A percentile compares a stretch with the other conserved stretches of the same genome.
These are phyloP conservation scores for Myotis brandtii DNA, from an alignment of 2,113 vertebrate genomes.

Conservation along the genomic window DNA sequence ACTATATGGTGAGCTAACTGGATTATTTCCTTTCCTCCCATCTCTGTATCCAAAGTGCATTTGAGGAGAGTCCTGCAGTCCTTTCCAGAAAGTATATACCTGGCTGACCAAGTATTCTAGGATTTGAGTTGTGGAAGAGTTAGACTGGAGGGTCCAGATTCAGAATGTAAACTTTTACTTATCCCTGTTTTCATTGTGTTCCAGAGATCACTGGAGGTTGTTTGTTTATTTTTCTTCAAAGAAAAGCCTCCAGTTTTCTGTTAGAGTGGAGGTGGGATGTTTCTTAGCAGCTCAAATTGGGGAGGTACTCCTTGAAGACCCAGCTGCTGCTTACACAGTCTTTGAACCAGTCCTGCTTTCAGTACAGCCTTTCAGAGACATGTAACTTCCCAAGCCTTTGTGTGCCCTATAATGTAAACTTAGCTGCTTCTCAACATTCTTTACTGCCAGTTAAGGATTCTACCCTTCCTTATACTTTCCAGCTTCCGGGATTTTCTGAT, in stretches of 20 bases:
- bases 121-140: slow-evolving; percentile 25
- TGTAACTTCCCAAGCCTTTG: background rate
- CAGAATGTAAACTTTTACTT: background rate
- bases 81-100: background rate
- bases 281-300: background rate
- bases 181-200: background rate
- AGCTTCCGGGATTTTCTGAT: background rate
- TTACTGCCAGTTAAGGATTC: background rate
- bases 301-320: background rate
- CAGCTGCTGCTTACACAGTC: background rate
- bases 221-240: background rate
- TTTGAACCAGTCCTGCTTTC: background rate
- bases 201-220: background rate
- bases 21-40: background rate
- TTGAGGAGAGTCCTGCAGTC: background rate
- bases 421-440: background rate
- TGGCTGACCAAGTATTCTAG: background rate
- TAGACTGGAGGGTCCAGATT: background rate
- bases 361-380: background rate
- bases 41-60: background rate
- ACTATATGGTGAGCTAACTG: background rate
- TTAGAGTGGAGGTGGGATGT: background rate
- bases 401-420: background rate
- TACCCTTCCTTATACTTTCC: background rate
- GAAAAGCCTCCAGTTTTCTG: background rate